Evolutionary conservation across 2,113 vertebrate genomes (phyloP).

Genomic region (Arvicanthis niloticus): DNA sequence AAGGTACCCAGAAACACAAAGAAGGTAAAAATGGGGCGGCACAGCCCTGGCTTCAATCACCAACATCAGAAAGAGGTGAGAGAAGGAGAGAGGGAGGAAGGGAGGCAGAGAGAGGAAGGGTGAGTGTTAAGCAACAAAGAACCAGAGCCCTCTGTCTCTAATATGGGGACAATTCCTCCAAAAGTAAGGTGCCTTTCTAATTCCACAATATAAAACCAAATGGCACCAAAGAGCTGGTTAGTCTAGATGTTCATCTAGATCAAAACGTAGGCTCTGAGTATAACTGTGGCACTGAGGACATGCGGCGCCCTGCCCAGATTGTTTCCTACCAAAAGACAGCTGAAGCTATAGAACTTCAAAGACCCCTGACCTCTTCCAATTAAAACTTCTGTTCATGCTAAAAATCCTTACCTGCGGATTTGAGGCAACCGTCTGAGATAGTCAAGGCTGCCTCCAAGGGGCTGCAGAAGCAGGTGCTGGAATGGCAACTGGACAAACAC

Average conservation of each 20-base stretch:
- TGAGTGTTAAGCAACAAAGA: slow-evolving; percentile 32
- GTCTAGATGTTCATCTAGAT: neutral
- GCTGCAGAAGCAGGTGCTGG: slow-evolving; percentile 95
- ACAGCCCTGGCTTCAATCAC: neutral
- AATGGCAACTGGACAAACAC: slow-evolving; percentile 95
- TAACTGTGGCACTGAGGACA: neutral
- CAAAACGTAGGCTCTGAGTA: neutral
- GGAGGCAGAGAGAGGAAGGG: neutral
- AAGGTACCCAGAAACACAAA: neutral
- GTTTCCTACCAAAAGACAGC: slow-evolving; percentile 8
- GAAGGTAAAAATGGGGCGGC: neutral
- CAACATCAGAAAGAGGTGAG: slow-evolving; percentile 4
- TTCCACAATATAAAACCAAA: slow-evolving; percentile 31
- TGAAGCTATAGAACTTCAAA: neutral
- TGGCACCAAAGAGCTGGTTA: neutral
- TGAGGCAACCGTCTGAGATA: slow-evolving; percentile 91
- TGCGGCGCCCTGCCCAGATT: neutral
- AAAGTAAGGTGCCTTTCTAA: neutral
- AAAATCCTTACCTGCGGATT: slow-evolving; percentile 92
- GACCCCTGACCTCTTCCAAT: neutral
- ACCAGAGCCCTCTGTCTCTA: neutral
- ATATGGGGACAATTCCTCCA: neutral
- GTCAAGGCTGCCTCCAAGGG: slow-evolving; percentile 93
- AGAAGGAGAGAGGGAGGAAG: neutral
- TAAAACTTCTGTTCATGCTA: slow-evolving; percentile 54